phyloP scores from a whole-genome alignment of 2,888 invertebrate species.

The Dorcus parallelipipedus region DNA sequence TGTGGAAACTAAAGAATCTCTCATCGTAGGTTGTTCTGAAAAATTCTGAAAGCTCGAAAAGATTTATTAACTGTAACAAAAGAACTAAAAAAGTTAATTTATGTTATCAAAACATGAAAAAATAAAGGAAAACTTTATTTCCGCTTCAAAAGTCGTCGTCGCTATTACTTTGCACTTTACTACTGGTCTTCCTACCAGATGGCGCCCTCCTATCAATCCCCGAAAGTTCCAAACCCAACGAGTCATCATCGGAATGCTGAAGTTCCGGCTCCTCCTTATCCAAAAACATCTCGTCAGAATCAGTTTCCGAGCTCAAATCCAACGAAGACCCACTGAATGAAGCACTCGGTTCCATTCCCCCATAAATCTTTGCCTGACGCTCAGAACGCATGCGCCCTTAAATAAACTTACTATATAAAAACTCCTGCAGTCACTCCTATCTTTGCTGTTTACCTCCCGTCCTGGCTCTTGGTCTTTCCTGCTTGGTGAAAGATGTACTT shows the following conservation, averaged over 20 bases:
- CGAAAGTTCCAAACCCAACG: constrained; percentile 43
- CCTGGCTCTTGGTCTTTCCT: constrained; percentile 55
- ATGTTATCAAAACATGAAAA: not conserved
- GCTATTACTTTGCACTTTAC: constrained; percentile 40
- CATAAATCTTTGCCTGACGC: constrained; percentile 33
- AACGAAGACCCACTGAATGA: constrained; percentile 41
- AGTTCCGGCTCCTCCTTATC: constrained; percentile 48
- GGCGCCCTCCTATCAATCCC: constrained; percentile 37
- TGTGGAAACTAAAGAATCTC: no score
- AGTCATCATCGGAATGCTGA: constrained; percentile 44
- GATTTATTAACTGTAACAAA: no score
- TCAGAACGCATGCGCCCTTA: constrained; percentile 31
- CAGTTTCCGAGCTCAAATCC: constrained; percentile 42
- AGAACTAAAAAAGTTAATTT: no score
- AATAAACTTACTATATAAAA: not conserved
- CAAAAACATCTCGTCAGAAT: constrained; percentile 45
- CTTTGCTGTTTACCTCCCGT: constrained; percentile 51
- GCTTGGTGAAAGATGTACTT: constrained; percentile 36
- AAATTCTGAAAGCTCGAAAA: no score
- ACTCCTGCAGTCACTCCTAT: no score
- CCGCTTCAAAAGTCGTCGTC: constrained; percentile 42
- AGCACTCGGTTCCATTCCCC: constrained; percentile 39
- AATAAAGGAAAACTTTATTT: not conserved
- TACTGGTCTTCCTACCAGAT: constrained; percentile 40
- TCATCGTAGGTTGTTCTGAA: no score